Evolutionary conservation across 2,888 invertebrate genomes (phyloP).

Genomic region (Philopedon plagiatum): DNA sequence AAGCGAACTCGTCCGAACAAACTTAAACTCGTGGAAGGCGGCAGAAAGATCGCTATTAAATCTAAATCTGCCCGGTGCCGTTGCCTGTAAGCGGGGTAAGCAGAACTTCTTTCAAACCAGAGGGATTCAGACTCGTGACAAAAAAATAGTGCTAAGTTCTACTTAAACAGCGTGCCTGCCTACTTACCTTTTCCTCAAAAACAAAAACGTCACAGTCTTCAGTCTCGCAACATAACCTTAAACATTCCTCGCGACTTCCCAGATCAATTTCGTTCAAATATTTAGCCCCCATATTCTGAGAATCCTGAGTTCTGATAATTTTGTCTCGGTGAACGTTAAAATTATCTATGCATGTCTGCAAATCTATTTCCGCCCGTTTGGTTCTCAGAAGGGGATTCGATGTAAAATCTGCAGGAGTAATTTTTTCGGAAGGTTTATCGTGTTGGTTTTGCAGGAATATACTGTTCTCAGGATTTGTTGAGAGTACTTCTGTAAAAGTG

Average conservation of each 20-base stretch:
- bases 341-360: constrained; percentile 80
- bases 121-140: no score
- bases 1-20: no score
- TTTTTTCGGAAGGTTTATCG: background rate
- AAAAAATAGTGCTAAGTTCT: no score
- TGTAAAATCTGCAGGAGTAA: constrained; percentile 11
- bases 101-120: no score
- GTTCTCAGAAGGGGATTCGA: constrained; percentile 34
- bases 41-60: no score
- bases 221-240: constrained; percentile 90
- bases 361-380: constrained; percentile 71
- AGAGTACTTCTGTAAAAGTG: background rate
- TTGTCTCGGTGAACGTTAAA: constrained; percentile 91
- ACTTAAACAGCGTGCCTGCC: no score
- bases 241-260: constrained; percentile 85
- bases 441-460: background rate
- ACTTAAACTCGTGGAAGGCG: no score
- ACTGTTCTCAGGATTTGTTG: background rate
- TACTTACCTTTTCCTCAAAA: constrained; percentile 88
- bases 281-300: constrained; percentile 89
- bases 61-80: no score
- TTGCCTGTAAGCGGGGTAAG: no score
- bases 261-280: constrained; percentile 90
- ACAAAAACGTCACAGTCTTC: constrained; percentile 91
- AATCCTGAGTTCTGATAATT: constrained; percentile 92